A percentile compares a stretch with the other conserved stretches of the same genome.
phyloP scores from a whole-genome alignment of 2,888 invertebrate species.

The Pinctada fucata region DNA sequence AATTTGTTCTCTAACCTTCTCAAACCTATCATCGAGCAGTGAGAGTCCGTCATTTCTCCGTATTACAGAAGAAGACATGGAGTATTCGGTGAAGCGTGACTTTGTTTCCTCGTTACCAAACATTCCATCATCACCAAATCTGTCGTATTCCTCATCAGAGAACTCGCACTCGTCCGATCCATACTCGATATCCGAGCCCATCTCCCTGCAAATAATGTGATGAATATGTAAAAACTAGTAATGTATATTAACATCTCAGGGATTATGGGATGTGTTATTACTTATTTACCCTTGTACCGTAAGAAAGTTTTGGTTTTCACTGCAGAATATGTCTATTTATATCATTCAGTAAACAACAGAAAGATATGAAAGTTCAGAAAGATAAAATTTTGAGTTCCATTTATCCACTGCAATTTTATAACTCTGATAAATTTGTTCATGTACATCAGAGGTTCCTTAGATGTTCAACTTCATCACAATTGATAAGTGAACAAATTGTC shows the following conservation, averaged over 20 bases:
- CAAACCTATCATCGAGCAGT: slow-evolving; percentile 91
- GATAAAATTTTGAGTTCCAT: neutral
- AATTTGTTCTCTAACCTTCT: slow-evolving; percentile 81
- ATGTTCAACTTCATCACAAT: slow-evolving; percentile 14
- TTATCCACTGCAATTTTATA: neutral
- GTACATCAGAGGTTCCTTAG: slow-evolving; percentile 38
- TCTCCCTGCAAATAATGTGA: slow-evolving; percentile 1
- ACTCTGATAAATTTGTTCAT: neutral
- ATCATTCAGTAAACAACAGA: no score
- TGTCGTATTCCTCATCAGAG: slow-evolving; percentile 50
- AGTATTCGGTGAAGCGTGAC: slow-evolving; percentile 93
- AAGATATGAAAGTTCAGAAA: neutral
- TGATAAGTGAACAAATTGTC: slow-evolving; percentile 19
- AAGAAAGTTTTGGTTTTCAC: no score
- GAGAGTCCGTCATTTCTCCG: slow-evolving; percentile 89
- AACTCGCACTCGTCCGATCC: slow-evolving; percentile 51
- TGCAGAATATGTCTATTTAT: no score
- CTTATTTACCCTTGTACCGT: neutral
- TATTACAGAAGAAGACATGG: slow-evolving; percentile 94
- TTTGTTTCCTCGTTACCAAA: slow-evolving; percentile 83
- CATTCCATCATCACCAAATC: slow-evolving; percentile 47
- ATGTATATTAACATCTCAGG: neutral
- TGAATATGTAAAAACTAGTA: no score
- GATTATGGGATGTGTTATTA: neutral
- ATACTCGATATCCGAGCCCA: slow-evolving; percentile 39